phyloP scores from a whole-genome alignment of 2,797 vertebrate genomes.

The Urocyon cinereoargenteus region DNA sequence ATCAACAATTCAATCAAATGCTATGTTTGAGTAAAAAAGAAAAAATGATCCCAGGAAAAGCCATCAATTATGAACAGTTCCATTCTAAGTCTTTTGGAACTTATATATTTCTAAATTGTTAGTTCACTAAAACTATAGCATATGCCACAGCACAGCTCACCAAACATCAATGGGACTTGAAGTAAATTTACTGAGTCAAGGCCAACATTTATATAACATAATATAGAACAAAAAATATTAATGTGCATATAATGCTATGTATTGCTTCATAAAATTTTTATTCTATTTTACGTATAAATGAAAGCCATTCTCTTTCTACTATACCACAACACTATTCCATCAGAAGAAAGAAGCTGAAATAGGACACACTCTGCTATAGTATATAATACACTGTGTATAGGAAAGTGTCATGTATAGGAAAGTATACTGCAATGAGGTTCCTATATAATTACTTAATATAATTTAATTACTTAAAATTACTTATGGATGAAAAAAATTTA shows the following conservation, averaged over 20 bases:
- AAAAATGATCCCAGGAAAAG: slow-evolving; percentile 17
- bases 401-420: background rate
- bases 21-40: slow-evolving; percentile 6
- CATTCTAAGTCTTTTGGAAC: background rate
- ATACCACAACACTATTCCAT: background rate
- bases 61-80: background rate
- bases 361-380: background rate
- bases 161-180: slow-evolving; percentile 4
- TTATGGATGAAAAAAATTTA: background rate
- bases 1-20: background rate
- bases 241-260: background rate
- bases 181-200: slow-evolving; percentile 29
- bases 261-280: background rate
- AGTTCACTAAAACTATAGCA: slow-evolving; percentile 32
- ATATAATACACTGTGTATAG: background rate
- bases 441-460: background rate
- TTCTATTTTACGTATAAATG: background rate
- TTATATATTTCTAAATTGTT: background rate
- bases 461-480: background rate
- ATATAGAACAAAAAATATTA: background rate
- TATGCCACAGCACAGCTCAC: background rate
- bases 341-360: background rate
- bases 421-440: background rate
- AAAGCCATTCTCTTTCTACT: slow-evolving; percentile 12
- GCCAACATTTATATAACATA: slow-evolving; percentile 30